phyloP scores from a whole-genome alignment of 2,797 vertebrate species.

The Sebastes glaucus region DNA sequence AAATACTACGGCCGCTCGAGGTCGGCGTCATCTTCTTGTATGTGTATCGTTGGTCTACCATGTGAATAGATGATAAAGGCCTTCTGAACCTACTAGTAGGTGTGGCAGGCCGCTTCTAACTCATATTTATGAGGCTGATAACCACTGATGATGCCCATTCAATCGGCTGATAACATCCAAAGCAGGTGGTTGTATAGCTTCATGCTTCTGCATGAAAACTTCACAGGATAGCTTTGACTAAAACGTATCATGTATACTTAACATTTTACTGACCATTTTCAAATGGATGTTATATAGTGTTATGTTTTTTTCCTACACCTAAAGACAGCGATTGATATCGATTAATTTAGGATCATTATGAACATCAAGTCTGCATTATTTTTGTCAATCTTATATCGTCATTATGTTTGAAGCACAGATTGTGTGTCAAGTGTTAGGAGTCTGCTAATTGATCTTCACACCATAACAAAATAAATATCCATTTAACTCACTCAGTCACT shows the following conservation, averaged over 20 bases:
- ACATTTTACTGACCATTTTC: not conserved
- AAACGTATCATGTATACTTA: not conserved
- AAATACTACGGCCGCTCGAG: too few species aligned
- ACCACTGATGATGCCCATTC: not conserved
- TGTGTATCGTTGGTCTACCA: not conserved
- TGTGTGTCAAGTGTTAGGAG: not conserved
- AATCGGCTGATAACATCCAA: too few species aligned
- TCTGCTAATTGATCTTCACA: not conserved
- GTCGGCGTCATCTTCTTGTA: too few species aligned
- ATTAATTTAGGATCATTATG: not conserved
- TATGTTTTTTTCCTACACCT: not conserved
- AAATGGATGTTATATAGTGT: not conserved
- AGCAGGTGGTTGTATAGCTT: rapidly evolving
- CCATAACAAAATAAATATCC: not conserved
- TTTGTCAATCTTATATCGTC: not conserved
- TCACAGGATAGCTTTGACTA: not conserved
- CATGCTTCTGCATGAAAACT: too few species aligned
- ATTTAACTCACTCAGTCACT: not conserved
- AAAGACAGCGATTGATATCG: not conserved
- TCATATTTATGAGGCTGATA: not conserved
- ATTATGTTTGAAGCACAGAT: not conserved
- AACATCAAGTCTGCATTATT: not conserved
- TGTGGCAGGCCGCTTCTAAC: not conserved
- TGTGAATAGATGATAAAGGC: not conserved
- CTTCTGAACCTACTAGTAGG: not conserved